These are phyloP conservation scores for Caenorhabditis sp. DNA, from an alignment of 2,888 invertebrate genomes.

Conservation along the genomic window DNA sequence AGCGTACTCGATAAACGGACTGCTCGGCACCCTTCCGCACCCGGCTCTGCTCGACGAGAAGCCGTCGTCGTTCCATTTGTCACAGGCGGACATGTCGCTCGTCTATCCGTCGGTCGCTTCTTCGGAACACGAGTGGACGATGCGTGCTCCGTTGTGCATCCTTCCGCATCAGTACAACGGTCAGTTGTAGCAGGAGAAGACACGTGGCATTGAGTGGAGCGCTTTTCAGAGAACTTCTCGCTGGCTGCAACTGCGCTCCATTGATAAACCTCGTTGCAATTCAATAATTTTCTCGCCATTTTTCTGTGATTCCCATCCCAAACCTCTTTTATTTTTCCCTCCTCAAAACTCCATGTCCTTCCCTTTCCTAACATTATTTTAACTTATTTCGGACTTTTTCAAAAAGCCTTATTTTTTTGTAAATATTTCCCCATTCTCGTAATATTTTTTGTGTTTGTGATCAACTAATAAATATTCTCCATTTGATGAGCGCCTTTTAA, in stretches of 20 bases:
- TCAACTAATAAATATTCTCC: not conserved
- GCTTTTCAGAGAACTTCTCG: not conserved
- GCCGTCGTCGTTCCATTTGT: slow-evolving; percentile 1
- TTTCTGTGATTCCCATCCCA: slow-evolving; percentile 8
- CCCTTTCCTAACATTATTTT: not conserved
- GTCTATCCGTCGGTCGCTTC: slow-evolving; percentile 21
- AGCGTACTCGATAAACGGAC: slow-evolving; percentile 69
- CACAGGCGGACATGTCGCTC: slow-evolving; percentile 44
- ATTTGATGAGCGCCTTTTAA: not conserved
- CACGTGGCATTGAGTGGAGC: not conserved
- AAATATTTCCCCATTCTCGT: not conserved
- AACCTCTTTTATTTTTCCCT: not conserved
- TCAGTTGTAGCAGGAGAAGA: slow-evolving; percentile 33
- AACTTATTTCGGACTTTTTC: not conserved
- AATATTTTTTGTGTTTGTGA: not conserved
- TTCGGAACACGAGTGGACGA: slow-evolving; percentile 41
- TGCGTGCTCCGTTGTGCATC: slow-evolving; percentile 45
- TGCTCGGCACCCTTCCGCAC: slow-evolving; percentile 57
- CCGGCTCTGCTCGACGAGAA: slow-evolving; percentile 22
- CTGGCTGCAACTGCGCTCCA: not conserved
- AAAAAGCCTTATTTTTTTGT: slow-evolving; percentile 3
- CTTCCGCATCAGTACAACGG: slow-evolving; percentile 39
- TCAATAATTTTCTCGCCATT: slow-evolving; percentile 7
- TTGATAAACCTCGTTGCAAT: not conserved
- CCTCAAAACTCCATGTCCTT: not conserved